These are phyloP conservation scores for Vollenhovia emeryi DNA, from an alignment of 1,140 invertebrate species.

Conservation along the genomic window DNA sequence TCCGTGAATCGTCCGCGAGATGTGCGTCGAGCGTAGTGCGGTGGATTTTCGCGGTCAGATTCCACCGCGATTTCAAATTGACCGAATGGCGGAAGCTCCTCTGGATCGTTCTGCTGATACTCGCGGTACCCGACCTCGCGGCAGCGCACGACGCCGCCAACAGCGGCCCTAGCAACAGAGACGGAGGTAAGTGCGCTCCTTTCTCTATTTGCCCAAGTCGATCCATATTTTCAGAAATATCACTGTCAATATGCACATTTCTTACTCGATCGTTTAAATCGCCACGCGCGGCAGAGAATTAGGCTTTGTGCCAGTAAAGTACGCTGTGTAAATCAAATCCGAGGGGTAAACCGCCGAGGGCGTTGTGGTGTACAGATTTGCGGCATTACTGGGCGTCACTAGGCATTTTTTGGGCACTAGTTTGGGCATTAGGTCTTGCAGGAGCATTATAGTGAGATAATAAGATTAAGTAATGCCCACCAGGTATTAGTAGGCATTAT, in stretches of 20 bases:
- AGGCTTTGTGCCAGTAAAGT: neutral
- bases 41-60: constrained; percentile 66
- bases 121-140: constrained; percentile 59
- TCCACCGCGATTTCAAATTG: constrained; percentile 3
- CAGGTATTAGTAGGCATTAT: no score
- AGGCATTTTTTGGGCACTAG: no score
- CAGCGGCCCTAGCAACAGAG: constrained; percentile 34
- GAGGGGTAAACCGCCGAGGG: no score
- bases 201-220: neutral
- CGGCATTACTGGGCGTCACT: no score
- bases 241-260: neutral
- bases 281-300: neutral
- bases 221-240: neutral
- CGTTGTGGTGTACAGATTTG: no score
- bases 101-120: constrained; percentile 67
- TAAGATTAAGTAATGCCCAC: no score
- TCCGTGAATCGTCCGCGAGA: constrained; percentile 48
- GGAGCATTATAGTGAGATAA: no score
- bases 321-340: no score
- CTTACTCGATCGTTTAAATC: neutral
- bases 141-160: neutral
- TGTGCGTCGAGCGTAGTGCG: constrained; percentile 79
- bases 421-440: no score
- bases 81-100: constrained; percentile 36
- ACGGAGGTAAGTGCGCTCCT: constrained; percentile 53